phyloP scores from a whole-genome alignment of 2,113 vertebrate species.

The Callipepla californica region DNA sequence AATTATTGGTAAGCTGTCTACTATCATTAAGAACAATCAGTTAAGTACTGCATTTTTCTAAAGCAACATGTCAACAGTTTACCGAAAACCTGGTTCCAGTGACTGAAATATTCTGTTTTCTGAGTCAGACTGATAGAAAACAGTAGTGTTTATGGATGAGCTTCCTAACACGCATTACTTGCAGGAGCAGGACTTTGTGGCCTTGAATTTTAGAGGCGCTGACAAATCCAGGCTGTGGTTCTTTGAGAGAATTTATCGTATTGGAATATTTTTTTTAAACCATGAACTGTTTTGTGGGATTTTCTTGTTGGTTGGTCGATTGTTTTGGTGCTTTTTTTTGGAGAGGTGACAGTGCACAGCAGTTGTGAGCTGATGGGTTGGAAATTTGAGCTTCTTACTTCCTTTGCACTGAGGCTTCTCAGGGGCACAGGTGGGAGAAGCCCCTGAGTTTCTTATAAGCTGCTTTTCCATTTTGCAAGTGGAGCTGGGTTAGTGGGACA shows the following conservation, averaged over 20 bases:
- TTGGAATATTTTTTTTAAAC: not conserved
- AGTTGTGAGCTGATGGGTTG: not conserved
- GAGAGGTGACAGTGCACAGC: not conserved
- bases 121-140: constrained; percentile 20
- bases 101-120: constrained; percentile 39
- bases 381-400: not conserved
- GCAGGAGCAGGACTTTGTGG: not conserved
- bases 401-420: not conserved
- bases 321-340: not conserved
- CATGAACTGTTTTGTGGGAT: not conserved
- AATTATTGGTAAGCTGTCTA: constrained; percentile 10
- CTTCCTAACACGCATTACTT: not conserved
- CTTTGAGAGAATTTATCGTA: not conserved
- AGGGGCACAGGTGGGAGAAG: not conserved
- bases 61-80: constrained; percentile 32
- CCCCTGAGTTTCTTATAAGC: not conserved
- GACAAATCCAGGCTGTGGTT: not conserved
- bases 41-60: constrained; percentile 26
- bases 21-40: constrained; percentile 47
- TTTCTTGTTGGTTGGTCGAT: not conserved
- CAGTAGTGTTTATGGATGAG: constrained; percentile 8
- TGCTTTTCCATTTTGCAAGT: not conserved
- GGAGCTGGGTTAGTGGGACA: not conserved
- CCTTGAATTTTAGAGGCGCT: constrained; percentile 2
- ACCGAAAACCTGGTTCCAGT: constrained; percentile 3